A percentile compares a stretch with the other conserved stretches of the same genome.
Evolutionary conservation across 2,888 invertebrate genomes (phyloP).

Genomic region (Sabatieria punctata): DNA sequence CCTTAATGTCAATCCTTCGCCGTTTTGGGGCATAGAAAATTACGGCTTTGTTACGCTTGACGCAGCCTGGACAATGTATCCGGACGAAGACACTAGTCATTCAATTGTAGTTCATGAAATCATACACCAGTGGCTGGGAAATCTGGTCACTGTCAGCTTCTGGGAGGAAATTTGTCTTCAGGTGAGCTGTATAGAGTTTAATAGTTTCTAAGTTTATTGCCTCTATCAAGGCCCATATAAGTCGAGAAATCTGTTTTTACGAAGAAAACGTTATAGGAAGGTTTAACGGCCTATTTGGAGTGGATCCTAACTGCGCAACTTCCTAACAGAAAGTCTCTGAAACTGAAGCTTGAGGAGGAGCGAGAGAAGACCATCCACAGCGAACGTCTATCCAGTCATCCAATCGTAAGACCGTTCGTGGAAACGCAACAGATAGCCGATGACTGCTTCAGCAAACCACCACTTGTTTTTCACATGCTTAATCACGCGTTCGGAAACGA

Average conservation of each 20-base stretch:
- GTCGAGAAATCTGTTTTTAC: no score
- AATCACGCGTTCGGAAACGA: not conserved
- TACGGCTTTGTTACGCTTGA: slow-evolving; percentile 2
- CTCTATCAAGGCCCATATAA: no score
- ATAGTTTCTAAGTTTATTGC: no score
- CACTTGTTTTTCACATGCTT: slow-evolving; percentile 1
- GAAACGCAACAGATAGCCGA: not conserved
- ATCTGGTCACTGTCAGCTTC: not conserved
- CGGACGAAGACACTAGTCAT: not conserved
- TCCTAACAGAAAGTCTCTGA: no score
- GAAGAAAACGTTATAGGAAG: slow-evolving; percentile 1
- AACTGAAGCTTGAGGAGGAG: not conserved
- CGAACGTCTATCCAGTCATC: not conserved
- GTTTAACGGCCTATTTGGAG: not conserved
- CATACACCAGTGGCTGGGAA: slow-evolving; percentile 5
- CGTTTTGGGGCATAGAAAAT: slow-evolving; percentile 7
- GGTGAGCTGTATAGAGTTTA: no score
- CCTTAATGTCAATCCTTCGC: no score
- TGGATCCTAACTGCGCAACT: not conserved
- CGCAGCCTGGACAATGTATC: not conserved
- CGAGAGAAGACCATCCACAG: not conserved
- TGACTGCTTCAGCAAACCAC: not conserved
- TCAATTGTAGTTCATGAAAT: slow-evolving; percentile 2
- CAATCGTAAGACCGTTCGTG: not conserved
- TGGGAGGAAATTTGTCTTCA: slow-evolving; percentile 6